Conservation (phyloP, 2,113 vertebrate genomes). For the Struthio camelus region DNA sequence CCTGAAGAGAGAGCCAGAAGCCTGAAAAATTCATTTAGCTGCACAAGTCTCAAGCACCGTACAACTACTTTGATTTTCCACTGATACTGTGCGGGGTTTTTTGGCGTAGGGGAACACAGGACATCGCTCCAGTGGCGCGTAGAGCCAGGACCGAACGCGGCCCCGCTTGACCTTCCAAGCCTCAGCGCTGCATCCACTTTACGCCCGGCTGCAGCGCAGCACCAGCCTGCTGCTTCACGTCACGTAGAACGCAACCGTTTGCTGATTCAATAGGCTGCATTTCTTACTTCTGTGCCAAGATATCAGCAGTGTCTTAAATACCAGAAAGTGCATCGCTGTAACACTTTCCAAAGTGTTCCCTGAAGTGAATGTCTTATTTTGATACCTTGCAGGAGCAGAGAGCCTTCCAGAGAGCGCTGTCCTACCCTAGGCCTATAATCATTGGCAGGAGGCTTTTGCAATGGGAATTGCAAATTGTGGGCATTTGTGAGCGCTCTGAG, state of each 20-base stretch:
- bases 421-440: rapidly evolving
- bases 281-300: not conserved
- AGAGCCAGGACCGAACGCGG: not conserved
- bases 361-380: not conserved
- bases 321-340: rapidly evolving
- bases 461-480: not conserved
- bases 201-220: not conserved
- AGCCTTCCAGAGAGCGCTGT: not conserved
- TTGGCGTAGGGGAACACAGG: rapidly evolving
- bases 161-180: not conserved
- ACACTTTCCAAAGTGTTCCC: not conserved
- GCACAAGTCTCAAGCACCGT: not conserved
- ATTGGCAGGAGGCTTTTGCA: not conserved
- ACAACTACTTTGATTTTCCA: not conserved
- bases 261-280: not conserved
- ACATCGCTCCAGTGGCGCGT: no score
- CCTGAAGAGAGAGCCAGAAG: not conserved
- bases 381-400: not conserved
- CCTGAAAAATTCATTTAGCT: not conserved
- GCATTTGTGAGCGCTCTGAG: not conserved
- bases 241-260: rapidly evolving
- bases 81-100: not conserved
- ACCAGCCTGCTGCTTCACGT: not conserved
- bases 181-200: not conserved
- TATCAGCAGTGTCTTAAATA: not conserved